These are phyloP conservation scores for Cettia cetti DNA, from an alignment of 2,113 vertebrate genomes.

Conservation along the genomic window DNA sequence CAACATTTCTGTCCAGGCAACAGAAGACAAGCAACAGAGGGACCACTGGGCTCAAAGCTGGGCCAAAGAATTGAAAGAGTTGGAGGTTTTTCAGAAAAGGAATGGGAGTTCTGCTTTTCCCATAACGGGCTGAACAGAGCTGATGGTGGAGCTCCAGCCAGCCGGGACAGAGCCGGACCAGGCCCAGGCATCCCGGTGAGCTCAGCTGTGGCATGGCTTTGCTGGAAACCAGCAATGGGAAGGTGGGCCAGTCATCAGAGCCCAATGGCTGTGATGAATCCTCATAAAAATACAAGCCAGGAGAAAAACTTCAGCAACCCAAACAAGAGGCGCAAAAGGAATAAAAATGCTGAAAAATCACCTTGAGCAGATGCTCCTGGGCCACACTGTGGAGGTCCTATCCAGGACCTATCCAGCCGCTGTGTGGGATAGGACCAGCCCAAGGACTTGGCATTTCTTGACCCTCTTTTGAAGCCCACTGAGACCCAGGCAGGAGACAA, in stretches of 20 bases:
- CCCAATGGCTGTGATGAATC: neutral
- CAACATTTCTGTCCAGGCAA: neutral
- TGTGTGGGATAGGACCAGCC: neutral
- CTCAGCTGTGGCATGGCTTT: neutral
- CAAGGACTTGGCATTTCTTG: neutral
- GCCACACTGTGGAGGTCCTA: too few relatives aligned
- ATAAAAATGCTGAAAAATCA: neutral
- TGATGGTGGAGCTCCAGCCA: neutral
- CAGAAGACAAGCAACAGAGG: neutral
- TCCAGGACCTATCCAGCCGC: too few relatives aligned
- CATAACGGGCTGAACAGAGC: neutral
- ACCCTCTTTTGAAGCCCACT: neutral
- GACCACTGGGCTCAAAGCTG: neutral
- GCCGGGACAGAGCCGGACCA: fast-evolving
- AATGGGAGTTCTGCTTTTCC: neutral
- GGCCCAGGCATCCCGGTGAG: fast-evolving
- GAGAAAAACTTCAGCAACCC: neutral
- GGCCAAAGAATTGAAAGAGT: neutral
- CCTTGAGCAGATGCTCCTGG: neutral
- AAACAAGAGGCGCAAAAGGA: neutral
- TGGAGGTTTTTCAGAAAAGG: neutral
- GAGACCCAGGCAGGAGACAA: neutral
- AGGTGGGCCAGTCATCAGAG: neutral
- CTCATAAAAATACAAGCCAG: neutral
- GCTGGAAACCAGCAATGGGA: neutral